Conservation (phyloP, 2,797 vertebrate genomes). For the Morus bassanus region DNA sequence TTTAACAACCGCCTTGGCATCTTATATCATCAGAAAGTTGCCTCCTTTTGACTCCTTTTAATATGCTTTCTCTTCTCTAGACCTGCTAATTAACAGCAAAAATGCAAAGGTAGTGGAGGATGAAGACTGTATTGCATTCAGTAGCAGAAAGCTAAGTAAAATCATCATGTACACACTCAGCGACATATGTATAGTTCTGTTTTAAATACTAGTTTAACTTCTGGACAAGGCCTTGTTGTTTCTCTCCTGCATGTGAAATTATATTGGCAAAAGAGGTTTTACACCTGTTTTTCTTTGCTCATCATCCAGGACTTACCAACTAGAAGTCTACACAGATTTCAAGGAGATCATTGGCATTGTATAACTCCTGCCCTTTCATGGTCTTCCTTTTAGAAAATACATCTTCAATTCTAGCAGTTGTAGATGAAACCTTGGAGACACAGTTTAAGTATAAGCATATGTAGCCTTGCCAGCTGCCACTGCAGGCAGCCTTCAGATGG, state of each 20-base stretch:
- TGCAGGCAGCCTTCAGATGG: neutral
- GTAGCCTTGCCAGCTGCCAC: neutral
- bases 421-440: neutral
- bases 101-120: neutral
- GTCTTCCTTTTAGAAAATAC: neutral
- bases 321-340: neutral
- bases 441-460: neutral
- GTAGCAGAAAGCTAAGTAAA: neutral
- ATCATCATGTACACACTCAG: neutral
- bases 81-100: constrained; percentile 21
- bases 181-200: neutral
- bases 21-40: constrained; percentile 19
- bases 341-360: neutral
- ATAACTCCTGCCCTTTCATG: neutral
- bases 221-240: neutral
- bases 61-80: neutral
- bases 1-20: constrained; percentile 25
- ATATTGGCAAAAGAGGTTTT: neutral
- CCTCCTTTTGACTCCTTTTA: constrained; percentile 29
- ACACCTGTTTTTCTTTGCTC: neutral
- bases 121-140: neutral
- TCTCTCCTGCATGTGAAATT: neutral
- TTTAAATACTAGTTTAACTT: neutral
- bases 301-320: neutral
- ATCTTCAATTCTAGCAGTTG: neutral